Evolutionary conservation across 2,888 invertebrate species (phyloP), one percentile per base, ranked within the genome.

Genomic region (Leptura quadrifasciata): DNA sequence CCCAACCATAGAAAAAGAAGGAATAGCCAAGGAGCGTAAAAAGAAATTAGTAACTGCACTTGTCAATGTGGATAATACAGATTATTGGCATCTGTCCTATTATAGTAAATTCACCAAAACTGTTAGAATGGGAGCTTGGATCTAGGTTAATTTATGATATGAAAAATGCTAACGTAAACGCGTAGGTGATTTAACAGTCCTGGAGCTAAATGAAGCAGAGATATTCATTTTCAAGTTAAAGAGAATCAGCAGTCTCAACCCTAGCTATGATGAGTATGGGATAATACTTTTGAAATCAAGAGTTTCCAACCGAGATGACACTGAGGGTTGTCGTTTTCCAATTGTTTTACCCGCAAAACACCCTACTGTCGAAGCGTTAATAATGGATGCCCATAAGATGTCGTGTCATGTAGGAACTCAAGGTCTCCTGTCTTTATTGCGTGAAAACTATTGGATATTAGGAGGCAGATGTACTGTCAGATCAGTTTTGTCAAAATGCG

Each of bases 181-280:
- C 21, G 20, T 0, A 60, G 27, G 71, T 21, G n/a, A 47, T 2
- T 52, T 71, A 4, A 24, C 17, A 24, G 39, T 47, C 4, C 15
- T 21, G 18, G 61, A 71, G 35, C 57, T 71, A n/a, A 17, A 60
- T n/a, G n/a, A 61, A 47, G 61, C 52, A 17, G 71, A 71, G n/a
- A 31, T 15, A 39, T 47, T 18, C 15, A 24, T 61, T 0, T 60
- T 61, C 27, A 71, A 52, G 20, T 24, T 61, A 27, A 54, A 54
- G n/a, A 54, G 54, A 18, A 54, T 54, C 18, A 54, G 18, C 54
- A 12, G 54, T 18, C 54, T 54, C 8, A 54, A 47, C 21, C 61
- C 71, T 24, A 20, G 39, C n/a, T 15, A 47, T 18, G 61, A 69
- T 17, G 17, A 39, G 6, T 47, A 18, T 61, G 60, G 70, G 8